A percentile compares a stretch with the other conserved stretches of the same genome.
Evolutionary conservation across 1,140 invertebrate species (phyloP).

Genomic region (Phymorhynchus buccinoides): DNA sequence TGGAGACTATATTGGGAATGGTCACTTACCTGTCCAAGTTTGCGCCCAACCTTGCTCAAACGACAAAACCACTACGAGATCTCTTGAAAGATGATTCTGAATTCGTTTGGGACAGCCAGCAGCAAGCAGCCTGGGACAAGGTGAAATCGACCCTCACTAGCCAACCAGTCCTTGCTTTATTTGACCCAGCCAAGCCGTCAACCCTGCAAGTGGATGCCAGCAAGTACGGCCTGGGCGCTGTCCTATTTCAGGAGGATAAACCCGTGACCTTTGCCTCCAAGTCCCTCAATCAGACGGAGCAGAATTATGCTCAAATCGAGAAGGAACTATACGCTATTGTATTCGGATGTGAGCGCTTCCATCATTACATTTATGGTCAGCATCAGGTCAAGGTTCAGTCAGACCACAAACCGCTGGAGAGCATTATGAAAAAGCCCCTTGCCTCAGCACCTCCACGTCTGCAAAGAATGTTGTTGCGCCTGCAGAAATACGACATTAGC

Average conservation of each 20-base stretch:
- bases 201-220: conserved; percentile 52
- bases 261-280: conserved; percentile 51
- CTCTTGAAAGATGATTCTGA: conserved; percentile 13
- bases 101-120: conserved; percentile 34
- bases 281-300: conserved; percentile 38
- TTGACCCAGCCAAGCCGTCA: conserved; percentile 44
- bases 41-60: conserved; percentile 57
- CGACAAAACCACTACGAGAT: neutral
- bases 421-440: conserved; percentile 55
- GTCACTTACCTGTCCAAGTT: conserved; percentile 69
- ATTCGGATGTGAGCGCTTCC: conserved; percentile 75
- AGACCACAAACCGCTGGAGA: conserved; percentile 69
- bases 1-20: conserved; percentile 63
- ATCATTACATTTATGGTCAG: conserved; percentile 74
- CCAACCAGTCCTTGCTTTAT: conserved; percentile 34
- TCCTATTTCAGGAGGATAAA: conserved; percentile 49
- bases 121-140: conserved; percentile 37
- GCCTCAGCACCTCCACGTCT: conserved; percentile 46
- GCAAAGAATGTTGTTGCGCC: conserved; percentile 58
- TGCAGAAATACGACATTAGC: conserved; percentile 53
- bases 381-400: conserved; percentile 52
- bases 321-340: conserved; percentile 76
- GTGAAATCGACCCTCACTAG: conserved; percentile 33
- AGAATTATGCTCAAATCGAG: conserved; percentile 70
- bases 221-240: conserved; percentile 51